Evolutionary conservation across 2,113 vertebrate species (phyloP), one percentile per base, ranked within the genome.

Genomic region (Phaethon lepturus): DNA sequence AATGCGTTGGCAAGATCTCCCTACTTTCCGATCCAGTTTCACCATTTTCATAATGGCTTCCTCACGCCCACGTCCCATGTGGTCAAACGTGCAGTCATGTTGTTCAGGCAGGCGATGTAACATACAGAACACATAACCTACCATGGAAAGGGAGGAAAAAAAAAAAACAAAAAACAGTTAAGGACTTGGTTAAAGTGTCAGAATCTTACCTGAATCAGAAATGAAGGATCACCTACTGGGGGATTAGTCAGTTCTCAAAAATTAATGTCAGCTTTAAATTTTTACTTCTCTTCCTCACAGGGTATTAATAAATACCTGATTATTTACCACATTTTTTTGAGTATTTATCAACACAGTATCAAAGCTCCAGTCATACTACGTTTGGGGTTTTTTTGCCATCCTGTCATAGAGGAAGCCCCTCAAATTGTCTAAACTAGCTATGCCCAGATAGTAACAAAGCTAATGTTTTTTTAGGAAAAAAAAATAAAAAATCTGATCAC

Each of bases 21-120:
- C 99, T 98, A 99, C 99, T 98, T 99, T 99, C 96, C 99, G 99
- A 98, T 99, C 99, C 96, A 99, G 98, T 98, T 99, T 99, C 97
- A 99, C 99, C 99, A 99, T 99, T 98, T 99, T 99, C 97, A 99
- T 98, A 97, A 99, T 99, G 85, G 99, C 99, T 97, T 99, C 99
- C 98, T 99, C 99, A 10, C 99, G 99, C 31, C 99, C 99, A 2
- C 99, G 99, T 92, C 99, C 99, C 98, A 99, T 98, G 98, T 99
- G 99, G 98, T 99, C 99, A 29, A 99, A 99, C 3, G 99, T 99
- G 97, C 99, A 99, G 97, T 99, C 99, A 4, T 99, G 99, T 91
- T 99, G 99, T 98, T 99, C 99, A 0, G 99, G 99, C 94, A 99
- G 99, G 96, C 99, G 99, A 86, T 99, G 99, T 90, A 99, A 98